Base-by-base conservation (phyloP, 2,888 invertebrate genomes). In the Asteroscopus sphinx region DNA sequence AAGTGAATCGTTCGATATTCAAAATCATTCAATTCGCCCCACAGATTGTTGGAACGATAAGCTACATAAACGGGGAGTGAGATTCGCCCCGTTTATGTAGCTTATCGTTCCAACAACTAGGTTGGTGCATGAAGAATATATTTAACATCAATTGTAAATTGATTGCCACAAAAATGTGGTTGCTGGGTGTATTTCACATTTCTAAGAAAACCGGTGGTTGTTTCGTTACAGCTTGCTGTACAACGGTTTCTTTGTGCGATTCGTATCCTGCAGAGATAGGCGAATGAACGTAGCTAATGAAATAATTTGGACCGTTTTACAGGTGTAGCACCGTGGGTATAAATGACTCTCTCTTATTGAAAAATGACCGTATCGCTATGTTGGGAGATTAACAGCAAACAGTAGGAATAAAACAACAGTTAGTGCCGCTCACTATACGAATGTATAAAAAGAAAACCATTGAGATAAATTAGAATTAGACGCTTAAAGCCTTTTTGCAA, bases 401-500 rank as follows among this genome's bases (percentile, higher is more conserved):
- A 64, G 63, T 68, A 68, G 60, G 65, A 68, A 71, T 69, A 68
- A 68, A 74, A 72, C 68, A 73, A 74, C 77, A 72, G 73, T 78
- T 71, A 67, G 51, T 61, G 55, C 57, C 59, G 62, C 61, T 72
- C 59, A 73, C 66, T 75, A 68, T 73, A 53, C 62, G 54, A 78
- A 73, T 67, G 55, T 68, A 56, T 59, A 64, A 68, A 73, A 79
- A 69, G 57, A 58, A 73, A 73, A 75, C 67, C 41, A 53, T 68
- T 55, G 53, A 74, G 48, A 73, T 74, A 75, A 72, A 77, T 76
- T 68, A 73, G 71, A 79, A 83, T 82, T 78, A 81, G 67, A 73
- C 65, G 75, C 59, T 73, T 54, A 35, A 30, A 55, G 36, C 26
- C 35, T 63, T 75, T 76, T 76, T 71, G 61, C 47, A 41, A 62